Conservation (phyloP, 2,113 vertebrate genomes). For the Otis tarda region DNA sequence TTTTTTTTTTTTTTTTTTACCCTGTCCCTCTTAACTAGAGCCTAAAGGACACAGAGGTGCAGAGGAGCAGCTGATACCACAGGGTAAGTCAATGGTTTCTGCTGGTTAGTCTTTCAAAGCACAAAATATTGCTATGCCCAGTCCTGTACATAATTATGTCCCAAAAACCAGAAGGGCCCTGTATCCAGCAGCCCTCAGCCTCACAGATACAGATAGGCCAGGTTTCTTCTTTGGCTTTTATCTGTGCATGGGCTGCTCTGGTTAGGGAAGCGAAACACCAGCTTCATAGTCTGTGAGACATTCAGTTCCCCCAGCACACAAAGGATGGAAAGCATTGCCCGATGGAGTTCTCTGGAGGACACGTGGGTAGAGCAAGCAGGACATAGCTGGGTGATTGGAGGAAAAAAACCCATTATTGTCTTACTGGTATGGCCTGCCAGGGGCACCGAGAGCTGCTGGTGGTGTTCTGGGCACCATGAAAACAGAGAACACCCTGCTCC, state of each 20-base stretch:
- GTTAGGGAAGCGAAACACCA: not conserved
- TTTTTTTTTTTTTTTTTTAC: not conserved
- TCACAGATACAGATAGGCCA: not conserved
- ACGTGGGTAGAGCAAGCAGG: not conserved
- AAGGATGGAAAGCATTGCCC: not conserved
- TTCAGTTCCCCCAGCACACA: not conserved
- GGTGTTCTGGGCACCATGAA: not conserved
- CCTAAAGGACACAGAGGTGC: conserved; percentile 43
- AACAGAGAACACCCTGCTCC: not conserved
- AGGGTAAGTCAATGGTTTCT: conserved; percentile 33
- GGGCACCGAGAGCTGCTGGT: not conserved
- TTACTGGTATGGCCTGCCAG: not conserved
- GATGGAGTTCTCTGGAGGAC: not conserved
- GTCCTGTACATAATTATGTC: not conserved
- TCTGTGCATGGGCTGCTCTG: not conserved
- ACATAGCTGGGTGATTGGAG: not conserved
- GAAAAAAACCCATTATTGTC: rapidly evolving
- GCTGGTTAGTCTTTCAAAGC: not conserved
- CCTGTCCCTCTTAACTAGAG: not conserved
- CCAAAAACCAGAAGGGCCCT: not conserved
- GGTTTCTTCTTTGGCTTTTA: not conserved
- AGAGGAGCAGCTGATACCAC: conserved; percentile 53
- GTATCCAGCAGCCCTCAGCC: not conserved
- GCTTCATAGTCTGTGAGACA: not conserved
- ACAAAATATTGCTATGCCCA: not conserved